A percentile compares a stretch with the other conserved stretches of the same genome.
Conservation (phyloP, 2,797 vertebrate genomes). For the Protosalanx chinensis region DNA sequence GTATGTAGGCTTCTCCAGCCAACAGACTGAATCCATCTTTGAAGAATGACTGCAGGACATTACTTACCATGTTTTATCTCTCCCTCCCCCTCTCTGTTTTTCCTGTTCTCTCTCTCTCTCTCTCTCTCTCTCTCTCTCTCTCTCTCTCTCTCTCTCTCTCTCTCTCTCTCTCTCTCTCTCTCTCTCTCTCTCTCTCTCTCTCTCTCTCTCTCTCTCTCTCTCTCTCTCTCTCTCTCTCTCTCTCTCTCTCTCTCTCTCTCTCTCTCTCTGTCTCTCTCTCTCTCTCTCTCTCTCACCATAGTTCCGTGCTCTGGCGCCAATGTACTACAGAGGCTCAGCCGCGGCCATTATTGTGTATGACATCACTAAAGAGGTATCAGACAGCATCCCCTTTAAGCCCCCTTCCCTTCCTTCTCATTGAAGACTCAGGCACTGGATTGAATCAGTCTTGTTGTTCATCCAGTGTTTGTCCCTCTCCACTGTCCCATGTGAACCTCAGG, state of each 20-base stretch:
- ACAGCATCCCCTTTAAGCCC: neutral
- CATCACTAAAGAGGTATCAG: constrained; percentile 95
- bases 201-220: neutral
- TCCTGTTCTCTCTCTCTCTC: neutral
- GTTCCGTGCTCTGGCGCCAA: constrained; percentile 96
- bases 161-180: no score
- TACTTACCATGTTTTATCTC: constrained; percentile 15
- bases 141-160: no score
- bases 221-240: no score
- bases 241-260: no score
- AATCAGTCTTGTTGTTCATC: no score
- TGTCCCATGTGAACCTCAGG: constrained; percentile 65
- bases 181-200: neutral
- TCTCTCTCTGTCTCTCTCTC: neutral
- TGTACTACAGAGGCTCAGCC: constrained; percentile 98
- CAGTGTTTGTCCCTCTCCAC: no score
- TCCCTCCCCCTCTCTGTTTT: constrained; percentile 20
- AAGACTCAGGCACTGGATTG: no score
- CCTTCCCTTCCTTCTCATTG: neutral
- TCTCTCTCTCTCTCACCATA: constrained; percentile 52
- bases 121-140: constrained; percentile 20
- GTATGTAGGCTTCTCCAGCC: constrained; percentile 1
- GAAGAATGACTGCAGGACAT: constrained; percentile 5
- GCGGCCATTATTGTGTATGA: constrained; percentile 98
- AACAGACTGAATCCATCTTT: constrained; percentile 1